phyloP scores from a whole-genome alignment of 2,888 invertebrate species.

The Netelia fuscicornis region DNA sequence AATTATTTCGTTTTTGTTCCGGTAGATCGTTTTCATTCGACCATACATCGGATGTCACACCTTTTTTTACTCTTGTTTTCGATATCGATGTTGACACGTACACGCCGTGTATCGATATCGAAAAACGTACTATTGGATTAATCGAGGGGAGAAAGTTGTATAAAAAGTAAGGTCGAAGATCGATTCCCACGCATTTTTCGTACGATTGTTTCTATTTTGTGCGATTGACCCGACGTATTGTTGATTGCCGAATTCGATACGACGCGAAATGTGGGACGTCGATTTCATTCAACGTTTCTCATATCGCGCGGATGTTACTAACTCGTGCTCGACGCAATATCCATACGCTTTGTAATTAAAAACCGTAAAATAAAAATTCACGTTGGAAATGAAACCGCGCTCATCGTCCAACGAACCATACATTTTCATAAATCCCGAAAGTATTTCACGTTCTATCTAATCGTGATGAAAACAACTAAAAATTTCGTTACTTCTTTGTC shows the following conservation, averaged over 20 bases:
- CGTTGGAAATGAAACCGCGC: no score
- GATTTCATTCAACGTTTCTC: background rate
- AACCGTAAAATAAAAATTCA: no score
- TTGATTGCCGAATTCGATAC: constrained; percentile 3
- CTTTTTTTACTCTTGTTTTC: background rate
- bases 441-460: no score
- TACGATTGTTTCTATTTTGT: background rate
- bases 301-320: no score
- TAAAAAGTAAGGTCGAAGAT: background rate
- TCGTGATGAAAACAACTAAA: no score
- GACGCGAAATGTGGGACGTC: background rate
- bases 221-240: background rate
- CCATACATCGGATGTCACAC: background rate
- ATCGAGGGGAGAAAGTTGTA: background rate
- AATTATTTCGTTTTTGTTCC: no score
- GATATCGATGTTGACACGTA: background rate
- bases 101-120: background rate
- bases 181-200: background rate
- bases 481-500: no score
- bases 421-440: no score
- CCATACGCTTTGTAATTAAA: no score
- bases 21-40: no score
- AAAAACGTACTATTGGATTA: background rate
- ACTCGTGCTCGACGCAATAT: no score
- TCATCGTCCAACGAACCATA: no score